These are phyloP conservation scores for Drosophila equinoxialis DNA, from an alignment of 1,140 invertebrate species.

Conservation along the genomic window DNA sequence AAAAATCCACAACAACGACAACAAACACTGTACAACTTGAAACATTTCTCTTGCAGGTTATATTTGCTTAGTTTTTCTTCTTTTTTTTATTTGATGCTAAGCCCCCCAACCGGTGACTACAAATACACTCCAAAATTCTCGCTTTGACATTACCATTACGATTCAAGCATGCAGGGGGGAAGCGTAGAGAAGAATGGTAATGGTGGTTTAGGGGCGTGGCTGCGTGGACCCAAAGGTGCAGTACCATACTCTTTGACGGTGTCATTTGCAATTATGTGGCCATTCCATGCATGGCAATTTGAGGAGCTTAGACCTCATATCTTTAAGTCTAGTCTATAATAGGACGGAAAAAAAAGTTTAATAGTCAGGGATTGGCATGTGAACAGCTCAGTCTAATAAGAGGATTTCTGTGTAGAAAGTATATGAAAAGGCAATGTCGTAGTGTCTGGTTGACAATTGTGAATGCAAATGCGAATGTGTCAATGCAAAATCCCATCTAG, in stretches of 20 bases:
- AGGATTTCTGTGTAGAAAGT: neutral
- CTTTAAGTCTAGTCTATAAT: conserved; percentile 38
- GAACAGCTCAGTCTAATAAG: neutral
- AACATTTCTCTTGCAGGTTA: conserved; percentile 51
- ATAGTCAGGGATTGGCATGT: neutral
- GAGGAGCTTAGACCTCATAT: conserved; percentile 33
- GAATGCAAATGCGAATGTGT: neutral
- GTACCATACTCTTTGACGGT: conserved; percentile 46
- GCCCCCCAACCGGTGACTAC: conserved; percentile 1
- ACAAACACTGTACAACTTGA: conserved; percentile 55
- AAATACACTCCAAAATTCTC: conserved; percentile 19
- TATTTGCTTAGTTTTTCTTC: conserved; percentile 5
- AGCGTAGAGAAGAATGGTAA: neutral
- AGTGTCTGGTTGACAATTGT: neutral
- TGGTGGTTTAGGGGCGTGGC: neutral
- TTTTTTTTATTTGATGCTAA: conserved; percentile 3
- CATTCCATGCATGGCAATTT: conserved; percentile 51
- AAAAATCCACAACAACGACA: conserved; percentile 30
- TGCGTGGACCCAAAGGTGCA: neutral
- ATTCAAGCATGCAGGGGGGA: neutral
- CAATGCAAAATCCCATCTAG: neutral
- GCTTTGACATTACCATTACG: conserved; percentile 20
- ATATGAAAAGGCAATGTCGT: neutral
- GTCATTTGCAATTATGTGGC: conserved; percentile 64
- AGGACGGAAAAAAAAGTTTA: conserved; percentile 7